Percentiles rank a stretch among this genome's conserved stretches.
Evolutionary conservation across 2,888 invertebrate genomes (phyloP).

Genomic region (Scaptomyza caliginosa): DNA sequence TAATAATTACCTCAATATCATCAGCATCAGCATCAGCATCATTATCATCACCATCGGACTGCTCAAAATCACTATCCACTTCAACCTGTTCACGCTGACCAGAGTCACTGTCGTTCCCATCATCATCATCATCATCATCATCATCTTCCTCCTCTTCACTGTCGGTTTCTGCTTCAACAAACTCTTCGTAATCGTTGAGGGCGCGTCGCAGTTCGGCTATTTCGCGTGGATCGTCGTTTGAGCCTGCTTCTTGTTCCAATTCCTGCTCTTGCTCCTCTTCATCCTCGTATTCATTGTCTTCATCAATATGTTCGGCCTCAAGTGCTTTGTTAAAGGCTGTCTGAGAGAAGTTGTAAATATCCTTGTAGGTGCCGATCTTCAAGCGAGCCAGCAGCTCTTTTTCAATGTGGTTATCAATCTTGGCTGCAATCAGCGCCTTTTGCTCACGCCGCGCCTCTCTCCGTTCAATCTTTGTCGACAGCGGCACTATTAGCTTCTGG

Average conservation of each 20-base stretch:
- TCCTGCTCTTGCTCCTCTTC: constrained; percentile 86
- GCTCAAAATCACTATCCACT: constrained; percentile 89
- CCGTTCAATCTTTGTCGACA: constrained; percentile 97
- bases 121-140: constrained; percentile 63
- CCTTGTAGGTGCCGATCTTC: constrained; percentile 97
- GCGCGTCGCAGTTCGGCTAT: constrained; percentile 85
- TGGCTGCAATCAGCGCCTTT: constrained; percentile 98
- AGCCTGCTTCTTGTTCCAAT: constrained; percentile 86
- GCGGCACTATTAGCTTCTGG: constrained; percentile 96
- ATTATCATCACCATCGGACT: constrained; percentile 85
- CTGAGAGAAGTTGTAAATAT: constrained; percentile 99
- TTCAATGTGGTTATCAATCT: constrained; percentile 98
- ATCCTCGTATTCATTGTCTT: constrained; percentile 88
- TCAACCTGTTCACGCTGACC: constrained; percentile 87
- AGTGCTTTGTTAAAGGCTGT: constrained; percentile 97
- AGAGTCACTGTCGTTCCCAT: constrained; percentile 86
- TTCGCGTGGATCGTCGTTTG: constrained; percentile 82
- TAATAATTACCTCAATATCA: constrained; percentile 90
- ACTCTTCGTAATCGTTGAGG: constrained; percentile 84
- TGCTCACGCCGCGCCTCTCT: constrained; percentile 96
- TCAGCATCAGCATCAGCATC: constrained; percentile 86
- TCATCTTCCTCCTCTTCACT: constrained; percentile 78
- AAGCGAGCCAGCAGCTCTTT: constrained; percentile 96
- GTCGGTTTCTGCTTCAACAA: constrained; percentile 80
- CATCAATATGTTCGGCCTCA: constrained; percentile 92